Percentiles rank a stretch among this genome's conserved stretches.
Evolutionary conservation across 2,113 vertebrate genomes (phyloP).

Genomic region (Pionites leucogaster): DNA sequence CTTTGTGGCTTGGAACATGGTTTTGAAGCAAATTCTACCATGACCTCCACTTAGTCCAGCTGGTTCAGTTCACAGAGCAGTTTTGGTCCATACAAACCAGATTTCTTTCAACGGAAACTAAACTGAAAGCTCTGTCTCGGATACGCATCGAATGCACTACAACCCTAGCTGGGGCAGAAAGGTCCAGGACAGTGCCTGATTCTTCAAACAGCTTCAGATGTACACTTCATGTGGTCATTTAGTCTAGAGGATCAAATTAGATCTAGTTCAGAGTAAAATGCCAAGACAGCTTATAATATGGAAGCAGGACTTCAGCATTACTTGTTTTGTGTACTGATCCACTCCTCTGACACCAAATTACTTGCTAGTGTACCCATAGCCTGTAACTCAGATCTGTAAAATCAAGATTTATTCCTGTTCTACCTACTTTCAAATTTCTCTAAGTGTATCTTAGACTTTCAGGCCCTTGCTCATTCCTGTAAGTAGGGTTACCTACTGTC

Average conservation of each 20-base stretch:
- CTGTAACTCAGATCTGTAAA: conserved; percentile 19
- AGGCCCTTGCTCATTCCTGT: neutral
- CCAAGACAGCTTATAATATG: neutral
- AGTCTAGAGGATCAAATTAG: neutral
- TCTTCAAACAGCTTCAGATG: neutral
- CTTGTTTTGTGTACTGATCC: neutral
- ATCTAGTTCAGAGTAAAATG: neutral
- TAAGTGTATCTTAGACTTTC: neutral
- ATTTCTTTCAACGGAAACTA: neutral
- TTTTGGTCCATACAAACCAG: neutral
- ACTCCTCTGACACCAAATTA: neutral
- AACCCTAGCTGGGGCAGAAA: neutral
- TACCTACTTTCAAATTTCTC: neutral
- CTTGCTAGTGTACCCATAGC: neutral
- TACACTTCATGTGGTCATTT: neutral
- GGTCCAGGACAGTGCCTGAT: neutral
- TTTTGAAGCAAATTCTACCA: neutral
- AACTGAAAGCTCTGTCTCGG: neutral
- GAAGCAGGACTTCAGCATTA: neutral
- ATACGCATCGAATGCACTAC: neutral
- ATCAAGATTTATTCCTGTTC: conserved; percentile 12
- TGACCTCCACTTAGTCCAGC: neutral
- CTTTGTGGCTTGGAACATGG: neutral
- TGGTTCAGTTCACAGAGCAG: neutral
- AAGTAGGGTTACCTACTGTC: neutral